Base-by-base conservation (phyloP, 2,888 invertebrate genomes). In the Barypeithes pellucidus region DNA sequence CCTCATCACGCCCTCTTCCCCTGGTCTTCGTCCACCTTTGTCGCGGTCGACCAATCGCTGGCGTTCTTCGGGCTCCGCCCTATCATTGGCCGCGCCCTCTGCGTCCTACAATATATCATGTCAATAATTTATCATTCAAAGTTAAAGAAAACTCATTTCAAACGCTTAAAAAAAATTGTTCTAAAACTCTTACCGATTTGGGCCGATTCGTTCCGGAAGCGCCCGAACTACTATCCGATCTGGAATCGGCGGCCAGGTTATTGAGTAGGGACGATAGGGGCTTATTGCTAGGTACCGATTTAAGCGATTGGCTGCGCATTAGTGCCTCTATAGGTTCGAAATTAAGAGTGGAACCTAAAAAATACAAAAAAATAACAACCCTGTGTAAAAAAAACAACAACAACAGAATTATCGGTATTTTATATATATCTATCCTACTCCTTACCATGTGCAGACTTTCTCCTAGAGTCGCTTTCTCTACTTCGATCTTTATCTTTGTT, bases 201-300 rank as follows among this genome's bases (percentile, higher is more conserved):
- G 69, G 52, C 39, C 67, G 62, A 36, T 71, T 76, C 29, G 60
- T 67, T 5, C 63, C 68, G 14, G 73, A 73, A 3, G 73, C 68
- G 5, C 68, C 79, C 22, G 82, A 82, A 79, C 84, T 85, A 72
- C 84, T 84, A 16, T 85, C 85, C 24, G 84, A 84, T 66, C 81
- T 81, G 9, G 82, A 80, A 73, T 83, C 82, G 36, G 77, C 79
- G 14, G 77, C 77, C 52, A 78, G 61, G 63, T 80, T 81, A 62
- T 77, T 67, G 22, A 77, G 76, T 52, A 79, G 74, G 60, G 80
- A 79, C 67, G 83, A 82, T 14, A 83, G 39, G 7, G 82, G 79
- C 67, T 81, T 82, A 67, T 81, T 80, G 22, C 80, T 79, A 29
- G 72, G 72, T 33, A 75, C 70, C 14, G 76, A 73, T 60, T 72